These are phyloP conservation scores for Gandaritis pyraliata DNA, from an alignment of 2,888 invertebrate species.

Conservation along the genomic window DNA sequence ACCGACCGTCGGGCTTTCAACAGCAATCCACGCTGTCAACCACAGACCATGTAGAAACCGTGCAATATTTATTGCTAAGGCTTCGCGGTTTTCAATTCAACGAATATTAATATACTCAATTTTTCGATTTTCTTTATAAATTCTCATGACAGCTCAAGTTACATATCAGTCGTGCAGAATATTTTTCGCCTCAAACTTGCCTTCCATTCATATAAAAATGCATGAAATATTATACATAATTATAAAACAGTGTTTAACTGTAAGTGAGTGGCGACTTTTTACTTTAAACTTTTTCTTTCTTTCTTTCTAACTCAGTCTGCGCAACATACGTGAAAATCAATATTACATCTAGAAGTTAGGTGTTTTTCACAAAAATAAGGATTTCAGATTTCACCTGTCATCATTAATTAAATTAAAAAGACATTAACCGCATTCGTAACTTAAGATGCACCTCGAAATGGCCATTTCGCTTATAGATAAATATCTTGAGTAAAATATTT, in stretches of 20 bases:
- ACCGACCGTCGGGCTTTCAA: conserved; percentile 40
- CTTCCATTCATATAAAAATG: no score
- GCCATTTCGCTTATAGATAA: conserved; percentile 35
- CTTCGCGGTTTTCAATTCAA: conserved; percentile 53
- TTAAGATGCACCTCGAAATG: conserved; percentile 31
- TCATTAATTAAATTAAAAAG: conserved; percentile 34
- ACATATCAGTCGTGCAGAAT: neutral
- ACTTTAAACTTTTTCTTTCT: no score
- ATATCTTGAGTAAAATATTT: conserved; percentile 36
- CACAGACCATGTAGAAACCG: conserved; percentile 45
- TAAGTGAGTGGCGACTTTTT: no score
- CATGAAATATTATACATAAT: no score
- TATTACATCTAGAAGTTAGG: no score
- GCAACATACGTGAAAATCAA: no score
- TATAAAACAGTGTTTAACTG: no score
- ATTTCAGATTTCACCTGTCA: conserved; percentile 32
- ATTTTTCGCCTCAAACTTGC: no score
- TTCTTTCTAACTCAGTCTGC: no score
- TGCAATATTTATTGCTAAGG: conserved; percentile 49
- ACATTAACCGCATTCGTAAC: conserved; percentile 34
- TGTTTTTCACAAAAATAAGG: conserved; percentile 15
- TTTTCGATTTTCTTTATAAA: conserved; percentile 11
- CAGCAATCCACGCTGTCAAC: conserved; percentile 38
- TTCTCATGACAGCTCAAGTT: neutral
- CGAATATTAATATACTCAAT: conserved; percentile 23